phyloP scores from a whole-genome alignment of 2,888 invertebrate genomes.

The Tipula confusa region DNA sequence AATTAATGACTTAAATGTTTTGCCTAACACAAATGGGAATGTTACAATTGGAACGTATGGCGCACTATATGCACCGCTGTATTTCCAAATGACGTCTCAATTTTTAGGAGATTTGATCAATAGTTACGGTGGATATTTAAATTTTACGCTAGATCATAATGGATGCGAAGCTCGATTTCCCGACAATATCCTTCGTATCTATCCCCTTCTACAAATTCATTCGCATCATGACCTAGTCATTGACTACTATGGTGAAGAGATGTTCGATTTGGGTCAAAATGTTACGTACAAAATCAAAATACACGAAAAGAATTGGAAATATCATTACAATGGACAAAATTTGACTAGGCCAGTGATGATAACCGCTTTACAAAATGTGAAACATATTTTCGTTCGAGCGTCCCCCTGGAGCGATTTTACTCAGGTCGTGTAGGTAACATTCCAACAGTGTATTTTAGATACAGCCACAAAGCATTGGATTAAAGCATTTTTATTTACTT shows the following conservation, averaged over 20 bases:
- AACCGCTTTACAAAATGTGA: slow-evolving; percentile 86
- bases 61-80: slow-evolving; percentile 46
- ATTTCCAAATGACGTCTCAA: slow-evolving; percentile 61
- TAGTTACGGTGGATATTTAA: slow-evolving; percentile 85
- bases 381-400: slow-evolving; percentile 72
- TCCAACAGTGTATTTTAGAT: slow-evolving; percentile 46
- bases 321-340: slow-evolving; percentile 49
- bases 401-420: slow-evolving; percentile 60
- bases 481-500: too few species aligned
- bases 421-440: slow-evolving; percentile 53
- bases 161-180: slow-evolving; percentile 57
- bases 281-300: slow-evolving; percentile 58
- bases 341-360: slow-evolving; percentile 77
- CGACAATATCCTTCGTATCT: slow-evolving; percentile 55
- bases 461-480: background rate
- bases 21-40: slow-evolving; percentile 56
- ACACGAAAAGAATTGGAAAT: slow-evolving; percentile 74
- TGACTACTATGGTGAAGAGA: slow-evolving; percentile 62
- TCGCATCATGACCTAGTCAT: slow-evolving; percentile 67
- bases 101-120: slow-evolving; percentile 84
- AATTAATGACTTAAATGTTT: slow-evolving; percentile 58
- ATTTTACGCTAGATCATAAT: slow-evolving; percentile 70
- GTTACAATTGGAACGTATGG: slow-evolving; percentile 48
- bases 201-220: slow-evolving; percentile 79
- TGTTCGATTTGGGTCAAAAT: slow-evolving; percentile 50